phyloP scores from a whole-genome alignment of 2,888 invertebrate species.

The Metalampra italica region DNA sequence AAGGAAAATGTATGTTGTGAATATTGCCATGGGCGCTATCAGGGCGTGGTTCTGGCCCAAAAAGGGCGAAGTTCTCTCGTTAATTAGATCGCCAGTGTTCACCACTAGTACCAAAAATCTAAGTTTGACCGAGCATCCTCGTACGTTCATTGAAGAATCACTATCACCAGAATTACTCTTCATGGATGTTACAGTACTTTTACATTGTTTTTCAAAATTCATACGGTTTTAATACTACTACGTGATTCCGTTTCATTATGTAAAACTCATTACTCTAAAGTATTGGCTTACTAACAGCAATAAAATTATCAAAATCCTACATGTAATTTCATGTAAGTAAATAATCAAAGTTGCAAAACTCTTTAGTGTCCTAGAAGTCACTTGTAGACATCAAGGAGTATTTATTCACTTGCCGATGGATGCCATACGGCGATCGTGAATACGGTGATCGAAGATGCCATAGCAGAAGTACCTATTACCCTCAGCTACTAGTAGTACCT shows the following conservation, averaged over 20 bases:
- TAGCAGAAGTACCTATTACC: too few relatives aligned
- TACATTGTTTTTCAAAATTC: not conserved
- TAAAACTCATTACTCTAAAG: not conserved
- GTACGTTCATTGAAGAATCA: conserved; percentile 39
- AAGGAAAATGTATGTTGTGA: conserved; percentile 46
- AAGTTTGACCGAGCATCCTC: conserved; percentile 39
- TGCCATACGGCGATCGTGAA: too few relatives aligned
- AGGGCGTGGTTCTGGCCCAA: conserved; percentile 44
- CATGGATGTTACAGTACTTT: conserved; percentile 18
- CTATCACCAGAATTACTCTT: conserved; percentile 25
- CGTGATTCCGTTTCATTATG: not conserved
- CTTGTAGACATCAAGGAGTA: too few relatives aligned
- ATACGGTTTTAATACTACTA: too few relatives aligned
- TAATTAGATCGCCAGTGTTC: conserved; percentile 52
- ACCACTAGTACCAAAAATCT: conserved; percentile 46
- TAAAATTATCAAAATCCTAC: too few relatives aligned
- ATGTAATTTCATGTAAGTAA: too few relatives aligned
- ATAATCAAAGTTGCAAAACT: too few relatives aligned
- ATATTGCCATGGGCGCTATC: conserved; percentile 45
- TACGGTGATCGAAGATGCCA: too few relatives aligned
- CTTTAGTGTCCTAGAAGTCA: too few relatives aligned
- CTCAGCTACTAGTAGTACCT: too few relatives aligned
- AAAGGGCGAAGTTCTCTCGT: conserved; percentile 44
- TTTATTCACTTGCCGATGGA: too few relatives aligned
- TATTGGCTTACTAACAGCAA: not conserved